Conservation (phyloP, 2,888 invertebrate genomes). For the Latrodectus hesperus region DNA sequence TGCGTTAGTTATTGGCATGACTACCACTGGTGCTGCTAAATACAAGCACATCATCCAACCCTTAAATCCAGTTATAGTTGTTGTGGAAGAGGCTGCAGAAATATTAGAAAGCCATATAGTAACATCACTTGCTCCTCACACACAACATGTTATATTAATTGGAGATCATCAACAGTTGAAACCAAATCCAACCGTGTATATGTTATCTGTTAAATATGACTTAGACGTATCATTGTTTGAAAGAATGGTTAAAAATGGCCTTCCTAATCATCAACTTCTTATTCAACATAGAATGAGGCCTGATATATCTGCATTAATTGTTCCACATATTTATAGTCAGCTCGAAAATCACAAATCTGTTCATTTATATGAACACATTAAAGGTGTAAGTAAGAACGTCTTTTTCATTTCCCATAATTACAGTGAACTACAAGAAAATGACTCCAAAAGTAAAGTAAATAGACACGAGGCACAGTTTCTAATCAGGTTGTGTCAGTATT, state of each 20-base stretch:
- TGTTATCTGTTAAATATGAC: slow-evolving; percentile 74
- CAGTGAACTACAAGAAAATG: slow-evolving; percentile 63
- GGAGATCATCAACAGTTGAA: slow-evolving; percentile 77
- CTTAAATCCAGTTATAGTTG: slow-evolving; percentile 80
- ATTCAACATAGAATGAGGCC: slow-evolving; percentile 76
- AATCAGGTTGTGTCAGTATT: slow-evolving; percentile 70
- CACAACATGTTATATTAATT: slow-evolving; percentile 89
- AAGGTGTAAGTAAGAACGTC: slow-evolving; percentile 72
- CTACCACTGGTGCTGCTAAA: slow-evolving; percentile 85
- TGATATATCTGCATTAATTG: slow-evolving; percentile 73
- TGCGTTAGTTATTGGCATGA: slow-evolving; percentile 80
- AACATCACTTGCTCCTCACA: slow-evolving; percentile 82
- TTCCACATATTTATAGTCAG: slow-evolving; percentile 73
- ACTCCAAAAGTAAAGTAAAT: slow-evolving; percentile 71
- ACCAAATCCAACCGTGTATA: slow-evolving; percentile 75
- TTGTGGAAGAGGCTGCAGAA: slow-evolving; percentile 92
- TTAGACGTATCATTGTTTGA: slow-evolving; percentile 76
- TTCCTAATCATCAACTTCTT: slow-evolving; percentile 73
- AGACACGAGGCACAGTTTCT: slow-evolving; percentile 72
- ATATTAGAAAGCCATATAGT: slow-evolving; percentile 89
- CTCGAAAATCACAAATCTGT: slow-evolving; percentile 71
- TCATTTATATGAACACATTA: slow-evolving; percentile 70
- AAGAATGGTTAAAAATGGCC: slow-evolving; percentile 72
- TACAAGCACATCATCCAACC: slow-evolving; percentile 80
- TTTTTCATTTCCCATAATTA: slow-evolving; percentile 72